These are phyloP conservation scores for Sinocyclocheilus rhinocerous DNA, from an alignment of 2,113 vertebrate genomes.

Conservation along the genomic window DNA sequence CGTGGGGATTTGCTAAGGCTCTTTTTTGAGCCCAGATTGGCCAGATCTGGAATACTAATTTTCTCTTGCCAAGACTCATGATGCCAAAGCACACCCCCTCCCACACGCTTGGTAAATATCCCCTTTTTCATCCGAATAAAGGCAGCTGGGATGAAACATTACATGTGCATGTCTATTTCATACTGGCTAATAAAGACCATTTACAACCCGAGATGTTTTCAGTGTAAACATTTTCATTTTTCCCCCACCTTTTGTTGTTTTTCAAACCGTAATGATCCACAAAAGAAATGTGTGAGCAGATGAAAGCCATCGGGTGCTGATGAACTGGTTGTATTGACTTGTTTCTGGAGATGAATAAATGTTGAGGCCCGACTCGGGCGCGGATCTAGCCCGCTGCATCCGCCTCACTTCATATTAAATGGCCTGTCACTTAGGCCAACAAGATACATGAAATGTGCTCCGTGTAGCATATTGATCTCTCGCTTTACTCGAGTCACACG, in stretches of 20 bases:
- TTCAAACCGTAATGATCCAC: constrained; percentile 32
- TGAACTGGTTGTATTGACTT: constrained; percentile 68
- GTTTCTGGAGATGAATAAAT: constrained; percentile 73
- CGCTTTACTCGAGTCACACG: constrained; percentile 59
- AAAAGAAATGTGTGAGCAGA: constrained; percentile 50
- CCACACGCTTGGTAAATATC: constrained; percentile 68
- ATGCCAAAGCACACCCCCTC: constrained; percentile 58
- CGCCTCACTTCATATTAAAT: constrained; percentile 68
- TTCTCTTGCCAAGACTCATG: constrained; percentile 70
- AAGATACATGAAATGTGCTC: constrained; percentile 68
- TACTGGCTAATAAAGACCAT: constrained; percentile 11
- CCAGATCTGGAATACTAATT: constrained; percentile 85
- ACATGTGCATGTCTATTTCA: not conserved
- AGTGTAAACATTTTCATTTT: not conserved
- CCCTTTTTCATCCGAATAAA: constrained; percentile 63
- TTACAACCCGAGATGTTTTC: constrained; percentile 2
- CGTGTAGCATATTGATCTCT: constrained; percentile 69
- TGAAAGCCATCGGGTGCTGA: constrained; percentile 40
- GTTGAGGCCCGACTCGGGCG: constrained; percentile 63
- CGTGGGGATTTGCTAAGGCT: constrained; percentile 81
- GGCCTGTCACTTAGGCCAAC: constrained; percentile 71
- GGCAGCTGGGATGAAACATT: constrained; percentile 20
- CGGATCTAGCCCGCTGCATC: constrained; percentile 60
- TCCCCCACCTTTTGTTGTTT: constrained; percentile 12
- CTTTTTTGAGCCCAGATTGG: constrained; percentile 81